Conservation (phyloP, 1,140 invertebrate genomes). For the Capitella teleta region DNA sequence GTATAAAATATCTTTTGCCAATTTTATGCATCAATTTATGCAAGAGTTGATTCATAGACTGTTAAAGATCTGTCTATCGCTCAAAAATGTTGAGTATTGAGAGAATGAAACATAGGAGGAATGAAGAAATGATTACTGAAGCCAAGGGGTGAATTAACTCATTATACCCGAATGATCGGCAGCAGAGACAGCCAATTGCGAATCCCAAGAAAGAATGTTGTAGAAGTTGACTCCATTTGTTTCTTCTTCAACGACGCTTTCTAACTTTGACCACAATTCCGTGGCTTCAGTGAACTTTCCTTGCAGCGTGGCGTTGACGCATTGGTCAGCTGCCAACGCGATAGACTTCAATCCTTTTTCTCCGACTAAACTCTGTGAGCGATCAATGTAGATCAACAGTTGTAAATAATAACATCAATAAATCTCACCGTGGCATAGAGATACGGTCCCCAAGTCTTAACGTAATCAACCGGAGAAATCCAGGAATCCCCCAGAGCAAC, state of each 20-base stretch:
- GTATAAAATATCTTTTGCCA: too few species aligned
- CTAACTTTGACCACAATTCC: conserved; percentile 51
- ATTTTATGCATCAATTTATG: too few species aligned
- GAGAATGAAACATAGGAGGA: too few species aligned
- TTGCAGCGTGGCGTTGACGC: conserved; percentile 34
- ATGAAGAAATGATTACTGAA: too few species aligned
- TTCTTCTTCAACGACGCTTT: conserved; percentile 46
- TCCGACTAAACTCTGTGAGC: background rate
- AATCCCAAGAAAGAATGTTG: conserved; percentile 55
- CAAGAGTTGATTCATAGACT: too few species aligned
- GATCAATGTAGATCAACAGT: background rate
- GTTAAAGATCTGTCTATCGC: too few species aligned
- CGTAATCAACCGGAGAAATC: conserved; percentile 72
- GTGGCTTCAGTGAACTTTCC: conserved; percentile 51
- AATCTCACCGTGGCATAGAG: conserved; percentile 55
- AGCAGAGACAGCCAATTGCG: too few species aligned
- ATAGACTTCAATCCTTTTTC: conserved; percentile 21
- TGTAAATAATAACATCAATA: background rate
- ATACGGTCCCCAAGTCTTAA: conserved; percentile 65
- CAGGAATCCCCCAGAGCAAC: conserved; percentile 73
- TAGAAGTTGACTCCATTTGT: conserved; percentile 65
- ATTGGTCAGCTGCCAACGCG: conserved; percentile 26
- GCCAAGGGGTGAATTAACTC: too few species aligned
- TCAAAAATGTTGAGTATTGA: too few species aligned
- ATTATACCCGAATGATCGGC: too few species aligned